Evolutionary conservation across 1,140 invertebrate species (phyloP), one percentile per base, ranked within the genome.

Genomic region (Aleiodes sp.): DNA sequence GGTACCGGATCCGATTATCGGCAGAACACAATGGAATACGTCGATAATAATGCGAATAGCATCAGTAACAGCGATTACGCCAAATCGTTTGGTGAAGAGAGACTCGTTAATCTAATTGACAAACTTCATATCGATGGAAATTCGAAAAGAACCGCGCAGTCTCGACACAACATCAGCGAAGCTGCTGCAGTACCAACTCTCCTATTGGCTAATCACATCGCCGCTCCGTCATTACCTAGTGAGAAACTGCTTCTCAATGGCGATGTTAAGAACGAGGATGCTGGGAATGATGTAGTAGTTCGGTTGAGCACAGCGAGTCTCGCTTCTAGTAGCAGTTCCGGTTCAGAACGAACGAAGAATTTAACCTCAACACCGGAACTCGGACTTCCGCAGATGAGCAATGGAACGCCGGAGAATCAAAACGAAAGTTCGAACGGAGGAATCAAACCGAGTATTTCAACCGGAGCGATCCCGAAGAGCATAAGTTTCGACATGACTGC

Each of bases 401-500:
- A 9, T 29, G 9, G 1, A 14, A 10, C 28, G 1, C 28, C 56
- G 14, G 56, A 59, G 6, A 28, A 31, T 61, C 24, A 78, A 28
- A 69, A 76, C 52, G 29, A n/a, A n/a, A n/a, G 70, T 57, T 28
- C 43, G 68, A 61, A 70, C 76, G 65, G 63, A 73, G n/a, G n/a
- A 73, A 70, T 4, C 16, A 93, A 92, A 79, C 86, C 87, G 0
- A 86, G 78, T 10, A 86, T 87, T 10, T 92, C 92, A 0, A 94
- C 93, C 0, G 94, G 94, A 4, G 93, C 94, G 0, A 96, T 96
- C 79, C 94, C 94, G 6, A 96, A 96, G 84, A 96, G 94, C 75
- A 96, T 96, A 72, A 96, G 93, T 78, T 96, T 96, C 78, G 94
- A 96, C 86, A 94, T 95, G 82, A 95, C 93, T 2, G 94, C 94